Evolutionary conservation across 2,888 invertebrate genomes (phyloP), one percentile per base, ranked within the genome.

Genomic region (Lycia hirtaria): DNA sequence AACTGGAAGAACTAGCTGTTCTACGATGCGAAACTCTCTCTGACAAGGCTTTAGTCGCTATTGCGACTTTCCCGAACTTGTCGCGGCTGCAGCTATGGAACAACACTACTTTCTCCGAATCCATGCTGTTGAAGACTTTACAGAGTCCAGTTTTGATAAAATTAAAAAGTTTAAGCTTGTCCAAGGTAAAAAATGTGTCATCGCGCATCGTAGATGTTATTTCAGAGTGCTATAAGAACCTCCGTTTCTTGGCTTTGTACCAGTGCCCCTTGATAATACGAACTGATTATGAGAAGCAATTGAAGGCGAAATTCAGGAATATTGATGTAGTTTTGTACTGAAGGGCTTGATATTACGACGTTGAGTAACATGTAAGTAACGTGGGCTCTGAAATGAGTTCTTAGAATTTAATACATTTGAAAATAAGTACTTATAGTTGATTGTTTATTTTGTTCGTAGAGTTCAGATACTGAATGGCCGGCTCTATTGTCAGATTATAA

Each of bases 51-150:
- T 72, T 92, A 10, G 62, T 80, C 9, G 67, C 71, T 41, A 64
- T 92, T 32, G 68, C 73, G 17, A 72, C 78, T 55, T 75, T 89
- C 14, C 75, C 74, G 60, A 67, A 68, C 14, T 67, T 91, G 58
- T 69, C 81, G 57, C 81, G 83, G 63, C 74, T 92, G 62, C 87
- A 87, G 62, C 74, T 92, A 59, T 92, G 92, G 92, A 91, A 92
- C 66, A 92, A 91, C 67, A 60, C 54, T 1, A 78, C 75, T 45
- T 92, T 92, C 65, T 77, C 85, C 17, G 88, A 91, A 72, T 64
- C 52, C 4, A 80, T 70, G 58, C 72, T 92, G 33, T 63, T 82
- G 4, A 75, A 68, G 60, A 83, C 85, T 33, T 73, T 92, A 22
- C 72, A 78, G n/a, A 78, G 80, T 62, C 73, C 80, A 1, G 74